Percentiles rank a stretch among this genome's conserved stretches.
These are phyloP conservation scores for Drosophila orena DNA, from an alignment of 1,140 invertebrate genomes.

Conservation along the genomic window DNA sequence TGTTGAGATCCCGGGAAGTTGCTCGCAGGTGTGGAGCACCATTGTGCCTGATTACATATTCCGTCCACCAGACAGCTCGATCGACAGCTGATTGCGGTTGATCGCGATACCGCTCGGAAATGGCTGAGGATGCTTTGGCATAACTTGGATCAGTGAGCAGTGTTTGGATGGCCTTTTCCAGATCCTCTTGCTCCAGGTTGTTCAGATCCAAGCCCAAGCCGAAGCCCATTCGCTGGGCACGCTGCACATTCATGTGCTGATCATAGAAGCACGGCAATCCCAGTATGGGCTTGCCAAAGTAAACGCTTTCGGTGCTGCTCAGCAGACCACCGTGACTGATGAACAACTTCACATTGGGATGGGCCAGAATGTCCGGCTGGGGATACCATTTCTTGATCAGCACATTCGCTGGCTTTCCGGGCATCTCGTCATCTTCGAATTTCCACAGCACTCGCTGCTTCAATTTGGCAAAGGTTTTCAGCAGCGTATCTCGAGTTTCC, in stretches of 20 bases:
- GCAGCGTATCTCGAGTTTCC: slow-evolving; percentile 85
- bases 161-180: slow-evolving; percentile 70
- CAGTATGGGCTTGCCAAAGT: slow-evolving; percentile 89
- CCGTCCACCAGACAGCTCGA: slow-evolving; percentile 89
- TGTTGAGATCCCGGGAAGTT: slow-evolving; percentile 55
- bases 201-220: slow-evolving; percentile 83
- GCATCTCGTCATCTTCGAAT: slow-evolving; percentile 87
- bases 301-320: slow-evolving; percentile 89
- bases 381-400: slow-evolving; percentile 89
- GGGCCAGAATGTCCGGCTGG: slow-evolving; percentile 89
- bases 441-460: slow-evolving; percentile 89
- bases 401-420: slow-evolving; percentile 87
- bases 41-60: slow-evolving; percentile 87
- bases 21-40: slow-evolving; percentile 72
- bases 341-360: slow-evolving; percentile 89
- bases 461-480: slow-evolving; percentile 86
- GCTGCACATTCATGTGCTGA: slow-evolving; percentile 87
- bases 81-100: slow-evolving; percentile 87
- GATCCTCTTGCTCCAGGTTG: slow-evolving; percentile 74
- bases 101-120: slow-evolving; percentile 87
- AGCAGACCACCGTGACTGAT: slow-evolving; percentile 90
- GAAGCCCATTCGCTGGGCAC: slow-evolving; percentile 84
- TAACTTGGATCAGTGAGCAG: slow-evolving; percentile 80
- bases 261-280: slow-evolving; percentile 89
- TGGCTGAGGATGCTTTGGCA: slow-evolving; percentile 81